Evolutionary conservation across 2,888 invertebrate genomes (phyloP).

Genomic region (Scaeva pyrastri): DNA sequence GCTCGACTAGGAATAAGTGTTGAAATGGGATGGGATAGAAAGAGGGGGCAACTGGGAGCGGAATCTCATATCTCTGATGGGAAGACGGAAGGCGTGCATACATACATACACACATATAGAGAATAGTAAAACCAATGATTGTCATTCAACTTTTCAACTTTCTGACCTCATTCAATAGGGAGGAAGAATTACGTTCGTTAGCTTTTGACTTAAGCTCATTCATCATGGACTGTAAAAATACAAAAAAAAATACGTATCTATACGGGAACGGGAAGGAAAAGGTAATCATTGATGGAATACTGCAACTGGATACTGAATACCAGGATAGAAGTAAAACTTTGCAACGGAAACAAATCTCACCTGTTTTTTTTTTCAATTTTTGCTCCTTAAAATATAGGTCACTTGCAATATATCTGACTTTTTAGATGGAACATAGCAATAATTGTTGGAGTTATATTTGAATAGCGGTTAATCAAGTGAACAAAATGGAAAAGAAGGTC

Average conservation of each 20-base stretch:
- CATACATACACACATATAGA: slow-evolving; percentile 9
- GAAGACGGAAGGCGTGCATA: slow-evolving; percentile 38
- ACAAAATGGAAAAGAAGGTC: background rate
- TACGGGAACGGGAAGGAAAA: slow-evolving; percentile 14
- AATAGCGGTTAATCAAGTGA: background rate
- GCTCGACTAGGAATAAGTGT: background rate
- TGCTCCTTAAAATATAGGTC: background rate
- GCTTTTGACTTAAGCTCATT: slow-evolving; percentile 73
- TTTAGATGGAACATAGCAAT: background rate
- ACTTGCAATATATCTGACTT: background rate
- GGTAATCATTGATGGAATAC: slow-evolving; percentile 11
- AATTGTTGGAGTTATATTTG: background rate
- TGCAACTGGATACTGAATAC: background rate
- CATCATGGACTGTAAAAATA: slow-evolving; percentile 63
- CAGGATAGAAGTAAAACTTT: slow-evolving; percentile 3
- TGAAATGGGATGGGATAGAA: background rate
- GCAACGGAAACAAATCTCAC: slow-evolving; percentile 2
- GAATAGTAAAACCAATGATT: slow-evolving; percentile 71
- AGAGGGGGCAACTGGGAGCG: background rate
- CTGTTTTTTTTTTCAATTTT: background rate
- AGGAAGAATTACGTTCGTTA: slow-evolving; percentile 68
- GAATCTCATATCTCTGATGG: slow-evolving; percentile 22
- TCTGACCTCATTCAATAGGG: slow-evolving; percentile 67
- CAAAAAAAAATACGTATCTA: slow-evolving; percentile 23
- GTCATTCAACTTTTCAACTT: slow-evolving; percentile 75